Base-by-base conservation (phyloP, 1,140 invertebrate species). In the Cotesia vestalis region DNA sequence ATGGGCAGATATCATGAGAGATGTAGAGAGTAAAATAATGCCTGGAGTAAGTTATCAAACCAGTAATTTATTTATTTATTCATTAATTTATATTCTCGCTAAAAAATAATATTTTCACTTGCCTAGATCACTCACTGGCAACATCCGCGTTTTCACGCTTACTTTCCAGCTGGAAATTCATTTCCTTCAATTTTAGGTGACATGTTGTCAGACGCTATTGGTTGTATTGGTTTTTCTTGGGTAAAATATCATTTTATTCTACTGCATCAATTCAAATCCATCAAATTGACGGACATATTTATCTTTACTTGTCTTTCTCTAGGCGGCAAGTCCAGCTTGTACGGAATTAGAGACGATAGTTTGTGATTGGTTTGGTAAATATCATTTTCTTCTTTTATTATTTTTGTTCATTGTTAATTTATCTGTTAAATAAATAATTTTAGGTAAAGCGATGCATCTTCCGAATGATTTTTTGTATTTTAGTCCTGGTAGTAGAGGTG, bases 341-440 rank as follows among this genome's bases (percentile, higher is more conserved):
- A 99, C 97, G 3, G 98, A 99, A 88, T 86, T 99, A 66, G 98
- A 99, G 88, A 97, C 95, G 0, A 95, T 99, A 73, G 95, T 99
- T 61, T 85, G 98, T 62, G 97, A 99, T 86, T 99, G 98, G 98
- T 89, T 99, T 77, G 98, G 96, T 93, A 90, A 90, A 90, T 90
- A 64, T 53, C 27, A 27, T 27, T 27, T 27, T 27, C 27, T 27
- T 27, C 27, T 27, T 27, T 27, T 27, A 27, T 27, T 27, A 27
- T 46, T 40, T 40, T 9, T 2, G 53, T 59, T 62, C 5, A 55
- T 14, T 55, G 11, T 5, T 17, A n/a, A 12, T 2, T 55, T n/a
- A 55, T 11, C 12, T 55, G 4, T 17, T 14, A 17, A n/a, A 14
- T 5, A n/a, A 17, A 5, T 55, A 17, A 55, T 17, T 79, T 12